These are phyloP conservation scores for Saccopteryx bilineata DNA, from an alignment of 2,113 vertebrate genomes.

Conservation along the genomic window DNA sequence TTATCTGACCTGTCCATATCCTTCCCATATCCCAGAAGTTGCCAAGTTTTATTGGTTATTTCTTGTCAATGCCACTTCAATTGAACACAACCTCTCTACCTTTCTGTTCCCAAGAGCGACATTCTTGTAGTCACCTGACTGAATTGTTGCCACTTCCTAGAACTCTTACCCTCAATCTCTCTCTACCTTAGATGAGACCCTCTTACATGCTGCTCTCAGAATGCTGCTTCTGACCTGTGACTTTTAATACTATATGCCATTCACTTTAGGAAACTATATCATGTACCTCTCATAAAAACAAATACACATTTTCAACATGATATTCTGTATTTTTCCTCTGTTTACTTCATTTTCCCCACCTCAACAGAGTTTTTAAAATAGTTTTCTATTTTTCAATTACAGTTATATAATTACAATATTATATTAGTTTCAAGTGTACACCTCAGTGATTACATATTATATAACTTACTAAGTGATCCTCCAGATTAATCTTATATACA, in stretches of 20 bases:
- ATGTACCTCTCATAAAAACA: background rate
- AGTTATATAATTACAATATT: too few species aligned
- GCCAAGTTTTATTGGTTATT: background rate
- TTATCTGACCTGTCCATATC: background rate
- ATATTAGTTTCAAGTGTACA: too few species aligned
- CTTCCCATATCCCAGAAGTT: background rate
- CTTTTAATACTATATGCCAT: background rate
- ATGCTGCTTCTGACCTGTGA: background rate
- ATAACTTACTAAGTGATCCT: too few species aligned
- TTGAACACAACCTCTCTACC: background rate
- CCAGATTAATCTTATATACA: too few species aligned
- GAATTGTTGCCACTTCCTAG: background rate
- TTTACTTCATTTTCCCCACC: background rate
- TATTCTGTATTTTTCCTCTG: background rate
- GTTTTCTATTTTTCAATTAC: too few species aligned
- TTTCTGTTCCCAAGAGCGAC: background rate
- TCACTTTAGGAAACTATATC: background rate
- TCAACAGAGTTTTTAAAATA: background rate
- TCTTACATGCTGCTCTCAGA: background rate
- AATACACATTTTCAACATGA: background rate
- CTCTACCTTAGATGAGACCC: background rate
- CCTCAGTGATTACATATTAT: too few species aligned
- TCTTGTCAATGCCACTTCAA: background rate
- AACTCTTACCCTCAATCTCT: too few species aligned
- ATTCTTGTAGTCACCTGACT: background rate